These are phyloP conservation scores for Lepidurus packardi DNA, from an alignment of 1,140 invertebrate genomes.

Conservation along the genomic window DNA sequence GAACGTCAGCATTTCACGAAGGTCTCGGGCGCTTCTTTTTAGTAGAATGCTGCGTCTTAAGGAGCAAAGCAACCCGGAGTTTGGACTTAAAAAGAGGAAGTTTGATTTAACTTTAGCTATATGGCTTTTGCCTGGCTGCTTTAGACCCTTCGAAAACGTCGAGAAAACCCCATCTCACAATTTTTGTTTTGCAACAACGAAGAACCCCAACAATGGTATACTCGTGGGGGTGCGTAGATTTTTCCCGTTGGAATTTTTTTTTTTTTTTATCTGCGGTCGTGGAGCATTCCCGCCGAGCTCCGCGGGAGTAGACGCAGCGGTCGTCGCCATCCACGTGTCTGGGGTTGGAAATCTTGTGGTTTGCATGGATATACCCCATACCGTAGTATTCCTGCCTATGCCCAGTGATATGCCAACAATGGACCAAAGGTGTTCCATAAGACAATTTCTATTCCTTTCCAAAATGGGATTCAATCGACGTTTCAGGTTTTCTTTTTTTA, in stretches of 20 bases:
- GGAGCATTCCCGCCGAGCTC: constrained; percentile 8
- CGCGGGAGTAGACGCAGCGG: background rate
- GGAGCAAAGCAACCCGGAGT: too few relatives aligned
- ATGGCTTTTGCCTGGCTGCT: too few relatives aligned
- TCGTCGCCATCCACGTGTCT: constrained; percentile 16
- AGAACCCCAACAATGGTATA: background rate
- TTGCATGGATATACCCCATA: background rate
- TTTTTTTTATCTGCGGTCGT: background rate
- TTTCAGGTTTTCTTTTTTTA: too few relatives aligned
- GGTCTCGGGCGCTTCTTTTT: background rate
- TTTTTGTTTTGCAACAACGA: too few relatives aligned
- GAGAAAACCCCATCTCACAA: too few relatives aligned
- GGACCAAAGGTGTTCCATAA: too few relatives aligned
- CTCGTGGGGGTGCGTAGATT: background rate
- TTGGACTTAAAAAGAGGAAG: too few relatives aligned
- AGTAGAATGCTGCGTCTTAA: too few relatives aligned
- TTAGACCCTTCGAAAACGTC: too few relatives aligned
- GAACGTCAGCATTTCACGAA: background rate
- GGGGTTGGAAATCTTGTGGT: background rate
- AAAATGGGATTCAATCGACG: too few relatives aligned
- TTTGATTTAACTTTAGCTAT: too few relatives aligned
- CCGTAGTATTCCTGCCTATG: background rate
- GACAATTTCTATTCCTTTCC: too few relatives aligned
- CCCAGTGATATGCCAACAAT: background rate
- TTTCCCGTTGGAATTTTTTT: background rate